These are phyloP conservation scores for Amphipoea lucens DNA, from an alignment of 2,888 invertebrate genomes.

Conservation along the genomic window DNA sequence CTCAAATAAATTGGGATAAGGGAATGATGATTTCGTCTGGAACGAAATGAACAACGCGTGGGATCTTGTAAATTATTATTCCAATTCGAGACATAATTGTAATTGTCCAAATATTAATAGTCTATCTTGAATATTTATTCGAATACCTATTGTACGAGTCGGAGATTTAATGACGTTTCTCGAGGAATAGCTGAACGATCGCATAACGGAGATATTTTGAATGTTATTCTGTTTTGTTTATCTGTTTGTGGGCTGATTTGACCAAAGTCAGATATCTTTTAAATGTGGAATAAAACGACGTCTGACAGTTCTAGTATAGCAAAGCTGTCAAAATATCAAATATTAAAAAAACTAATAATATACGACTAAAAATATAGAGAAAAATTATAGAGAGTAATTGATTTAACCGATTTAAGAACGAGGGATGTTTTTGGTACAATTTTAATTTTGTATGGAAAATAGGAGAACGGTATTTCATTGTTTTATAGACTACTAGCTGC, in stretches of 20 bases:
- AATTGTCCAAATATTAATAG: constrained; percentile 57
- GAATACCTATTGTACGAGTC: constrained; percentile 32
- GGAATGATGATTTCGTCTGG: constrained; percentile 15
- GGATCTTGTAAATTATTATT: constrained; percentile 32
- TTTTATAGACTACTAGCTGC: no score
- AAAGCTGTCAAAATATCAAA: background rate
- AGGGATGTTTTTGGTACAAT: no score
- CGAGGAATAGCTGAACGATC: constrained; percentile 8
- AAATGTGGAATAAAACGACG: no score
- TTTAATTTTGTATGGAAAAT: no score
- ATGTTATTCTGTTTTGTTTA: constrained; percentile 13
- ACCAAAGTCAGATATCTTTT: background rate
- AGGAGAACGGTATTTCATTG: no score
- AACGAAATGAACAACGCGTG: constrained; percentile 31
- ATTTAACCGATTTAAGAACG: no score
- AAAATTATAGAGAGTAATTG: background rate
- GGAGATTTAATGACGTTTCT: constrained; percentile 45
- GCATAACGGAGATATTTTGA: constrained; percentile 31
- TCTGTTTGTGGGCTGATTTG: background rate
- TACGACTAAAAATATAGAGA: background rate
- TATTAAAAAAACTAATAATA: no score
- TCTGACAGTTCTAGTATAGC: background rate
- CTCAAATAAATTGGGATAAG: no score
- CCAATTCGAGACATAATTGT: constrained; percentile 47
- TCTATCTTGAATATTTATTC: constrained; percentile 51